Evolutionary conservation across 2,113 vertebrate species (phyloP), one percentile per base, ranked within the genome.

Genomic region (Patagioenas fasciata): DNA sequence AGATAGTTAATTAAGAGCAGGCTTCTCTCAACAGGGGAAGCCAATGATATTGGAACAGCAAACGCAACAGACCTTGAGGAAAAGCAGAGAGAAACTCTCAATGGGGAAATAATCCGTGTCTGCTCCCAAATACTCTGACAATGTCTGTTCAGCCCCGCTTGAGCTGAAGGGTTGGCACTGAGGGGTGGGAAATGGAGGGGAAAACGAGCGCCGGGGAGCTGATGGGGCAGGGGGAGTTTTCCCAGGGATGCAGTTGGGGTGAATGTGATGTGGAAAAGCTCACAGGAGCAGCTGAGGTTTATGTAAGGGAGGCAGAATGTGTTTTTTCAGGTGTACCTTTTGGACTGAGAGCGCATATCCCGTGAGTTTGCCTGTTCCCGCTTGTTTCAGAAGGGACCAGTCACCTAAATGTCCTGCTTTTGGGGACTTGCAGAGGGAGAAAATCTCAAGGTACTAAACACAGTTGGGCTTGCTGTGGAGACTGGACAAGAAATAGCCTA

Each of bases 81-180:
- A 36, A 60, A 79, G 42, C 70, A 31, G 2, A 7, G 83, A 54
- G 62, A 47, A 60, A 3, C 48, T 29, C 64, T 51, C 42, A 29
- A 21, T 0, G 80, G 72, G 77, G 80, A 56, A 92, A 65, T 12
- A 34, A 80, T 24, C 77, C 72, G 8, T 24, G n/a, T 10, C 57
- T 64, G 53, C 6, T 85, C 72, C 79, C 50, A 51, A 57, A 64
- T 12, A 8, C 50, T 61, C 28, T 26, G 8, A 29, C 54, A 42
- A 2, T 5, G 62, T 67, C 67, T 82, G 23, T 10, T 64, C 83
- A n/a, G 21, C 62, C 19, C 40, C 2, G 1, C 50, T 12, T 2
- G 6, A 90, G 71, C 56, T 31, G 3, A 8, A 51, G 13, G 0
- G 3, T 26, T 74, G 1, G 1, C 4, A 0, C 20, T 2, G 17